Conservation (phyloP, 2,797 vertebrate genomes). For the Onychomys torridus region DNA sequence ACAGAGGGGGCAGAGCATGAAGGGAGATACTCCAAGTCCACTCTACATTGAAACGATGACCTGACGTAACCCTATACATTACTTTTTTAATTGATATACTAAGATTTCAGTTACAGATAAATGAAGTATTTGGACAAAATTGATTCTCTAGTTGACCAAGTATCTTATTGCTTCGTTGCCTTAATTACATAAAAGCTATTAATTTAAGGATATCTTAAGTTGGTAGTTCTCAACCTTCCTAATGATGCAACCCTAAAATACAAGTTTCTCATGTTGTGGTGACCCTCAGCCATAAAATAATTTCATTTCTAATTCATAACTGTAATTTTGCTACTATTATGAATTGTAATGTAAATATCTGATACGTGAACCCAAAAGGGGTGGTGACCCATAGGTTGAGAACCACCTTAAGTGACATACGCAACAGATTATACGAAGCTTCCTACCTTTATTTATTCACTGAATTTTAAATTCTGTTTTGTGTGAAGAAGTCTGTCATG, state of each 20-base stretch:
- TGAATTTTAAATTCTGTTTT: conserved; percentile 53
- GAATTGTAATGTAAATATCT: background rate
- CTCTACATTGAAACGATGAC: background rate
- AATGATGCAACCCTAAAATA: background rate
- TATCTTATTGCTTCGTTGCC: background rate
- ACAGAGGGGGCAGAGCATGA: background rate
- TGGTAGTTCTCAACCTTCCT: background rate
- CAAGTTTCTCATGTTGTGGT: background rate
- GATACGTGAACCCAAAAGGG: background rate
- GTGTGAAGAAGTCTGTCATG: background rate
- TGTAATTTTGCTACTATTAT: background rate
- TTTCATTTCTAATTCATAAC: background rate
- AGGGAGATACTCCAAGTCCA: background rate
- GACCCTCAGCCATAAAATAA: background rate
- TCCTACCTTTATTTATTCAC: conserved; percentile 3
- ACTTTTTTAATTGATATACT: background rate
- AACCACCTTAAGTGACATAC: background rate
- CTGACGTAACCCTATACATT: background rate
- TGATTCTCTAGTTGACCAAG: background rate
- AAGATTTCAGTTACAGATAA: conserved; percentile 9
- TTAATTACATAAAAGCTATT: background rate
- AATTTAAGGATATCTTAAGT: background rate
- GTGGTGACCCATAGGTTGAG: background rate
- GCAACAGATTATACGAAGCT: background rate
- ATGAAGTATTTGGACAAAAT: conserved; percentile 45